Base-by-base conservation (phyloP, 2,113 vertebrate species). In the Nesogale talazaci region DNA sequence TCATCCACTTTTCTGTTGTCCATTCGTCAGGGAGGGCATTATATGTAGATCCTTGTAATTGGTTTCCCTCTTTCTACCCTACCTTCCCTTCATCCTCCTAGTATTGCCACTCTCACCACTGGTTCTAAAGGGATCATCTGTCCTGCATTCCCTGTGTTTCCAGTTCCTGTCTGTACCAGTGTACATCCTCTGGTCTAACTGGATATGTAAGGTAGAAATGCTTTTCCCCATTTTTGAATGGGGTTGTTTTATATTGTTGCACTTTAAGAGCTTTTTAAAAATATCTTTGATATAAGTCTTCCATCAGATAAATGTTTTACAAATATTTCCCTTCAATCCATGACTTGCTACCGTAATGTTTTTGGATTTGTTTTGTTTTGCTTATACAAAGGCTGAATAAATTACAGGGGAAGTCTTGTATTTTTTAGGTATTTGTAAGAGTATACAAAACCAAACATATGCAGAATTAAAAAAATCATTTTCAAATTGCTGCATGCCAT, bases 361-460 rank as follows among this genome's bases (percentile, higher is more conserved):
- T 52, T 52, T 52, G 46, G 46, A 52, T 52, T 61, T 23, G 22
- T 61, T 20, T 61, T 83, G 92, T 83, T 77, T 83, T 61, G 81
- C 90, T 59, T 29, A 86, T 85, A 69, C 86, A 91, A 94, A 84
- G 82, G 40, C 61, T 88, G 74, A 79, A 52, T 76, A 84, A 75
- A 84, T 81, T 86, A 14, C 46, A 86, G 19, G 72, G 11, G 74
- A 25, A 14, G 0, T 57, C 59, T 7, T 23, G 83, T 79, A n/a
- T 25, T 72, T 93, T 94, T 84, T n/a, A 57, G 70, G 61, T 89
- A 34, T 63, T 91, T 84, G 61, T 57, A 69, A 78, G 31, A 76
- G n/a, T 42, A 34, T 23, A 65, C 29, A 75, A 86, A 90, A 29
- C 46, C 67, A 40, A 69, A 1, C 34, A 1, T 56, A 61, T 12